Evolutionary conservation across 2,113 vertebrate genomes (phyloP), one percentile per base, ranked within the genome.

Genomic region (Gnathonemus longibarbis): DNA sequence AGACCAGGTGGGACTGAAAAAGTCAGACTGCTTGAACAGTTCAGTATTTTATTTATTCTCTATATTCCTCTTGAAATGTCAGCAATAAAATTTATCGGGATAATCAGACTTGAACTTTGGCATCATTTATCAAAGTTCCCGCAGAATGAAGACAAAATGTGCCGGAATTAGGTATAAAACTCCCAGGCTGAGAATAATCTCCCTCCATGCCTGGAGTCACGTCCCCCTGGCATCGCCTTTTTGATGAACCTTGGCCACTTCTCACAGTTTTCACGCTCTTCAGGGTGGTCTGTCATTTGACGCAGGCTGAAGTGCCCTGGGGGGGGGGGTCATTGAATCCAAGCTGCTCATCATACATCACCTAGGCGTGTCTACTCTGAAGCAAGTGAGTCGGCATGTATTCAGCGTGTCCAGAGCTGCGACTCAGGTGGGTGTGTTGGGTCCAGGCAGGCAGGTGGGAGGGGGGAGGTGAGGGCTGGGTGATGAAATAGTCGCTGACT

Each of bases 361-460:
- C 13, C 50, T 17, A 39, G 87, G 56, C 24, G 56, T 66, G 53
- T 45, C 87, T 13, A 9, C 53, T 45, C 56, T 31, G 87, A 21
- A 5, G 31, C 15, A 27, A 39, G 21, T 17, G 27, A 48, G 48
- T 52, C 84, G 4, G 3, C 11, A n/a, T 86, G 84, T 49, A 74
- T 89, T 91, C 83, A 86, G 49, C n/a, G 31, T 88, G 39, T 91
- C 21, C 84, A 90, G 90, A 91, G 77, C 53, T 89, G 90, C 66
- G 9, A 48, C 49, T 45, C 19, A 89, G 53, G 89, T 8, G 53
- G 88, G 89, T 91, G 42, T 87, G 35, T 62, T 56, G n/a, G 21
- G 87, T 9, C 56, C 53, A 62, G 19, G 17, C 27, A 88, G n/a
- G 52, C 31, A 58, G 86, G 86, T 52, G 10, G 48, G 27, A 21